Conservation (phyloP, 2,888 invertebrate genomes). For the Tolmerus cingulatus region DNA sequence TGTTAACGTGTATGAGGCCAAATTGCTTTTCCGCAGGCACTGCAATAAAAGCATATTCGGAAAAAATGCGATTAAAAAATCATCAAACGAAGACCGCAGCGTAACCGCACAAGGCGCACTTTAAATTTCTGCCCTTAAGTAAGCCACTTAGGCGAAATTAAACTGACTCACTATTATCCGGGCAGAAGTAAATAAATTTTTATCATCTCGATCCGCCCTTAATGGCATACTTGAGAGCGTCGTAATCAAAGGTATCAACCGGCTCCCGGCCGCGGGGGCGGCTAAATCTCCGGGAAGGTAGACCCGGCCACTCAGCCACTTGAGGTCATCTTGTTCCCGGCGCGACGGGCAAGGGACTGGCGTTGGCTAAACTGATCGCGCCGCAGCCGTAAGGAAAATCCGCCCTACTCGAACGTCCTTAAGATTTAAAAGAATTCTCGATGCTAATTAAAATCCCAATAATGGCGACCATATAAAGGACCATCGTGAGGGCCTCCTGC, state of each 20-base stretch:
- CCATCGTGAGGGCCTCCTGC: slow-evolving; percentile 18
- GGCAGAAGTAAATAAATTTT: slow-evolving; percentile 12
- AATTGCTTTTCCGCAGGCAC: background rate
- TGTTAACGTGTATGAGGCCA: background rate
- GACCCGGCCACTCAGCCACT: slow-evolving; percentile 7
- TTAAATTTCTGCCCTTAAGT: slow-evolving; percentile 3
- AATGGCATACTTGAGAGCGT: slow-evolving; percentile 14
- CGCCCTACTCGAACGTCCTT: background rate
- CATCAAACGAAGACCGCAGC: background rate
- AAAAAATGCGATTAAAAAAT: background rate
- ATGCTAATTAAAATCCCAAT: slow-evolving; percentile 35
- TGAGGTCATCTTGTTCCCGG: background rate
- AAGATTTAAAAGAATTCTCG: background rate
- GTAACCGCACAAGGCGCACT: background rate
- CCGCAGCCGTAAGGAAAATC: background rate
- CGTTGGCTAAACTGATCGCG: background rate
- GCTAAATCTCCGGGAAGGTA: background rate
- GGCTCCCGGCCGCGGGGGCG: background rate
- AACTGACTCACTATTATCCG: slow-evolving; percentile 6
- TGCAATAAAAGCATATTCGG: background rate
- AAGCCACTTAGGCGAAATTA: slow-evolving; percentile 25
- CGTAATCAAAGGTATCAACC: slow-evolving; percentile 6
- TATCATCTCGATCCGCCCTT: slow-evolving; percentile 21
- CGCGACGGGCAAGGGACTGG: background rate
- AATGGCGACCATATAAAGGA: slow-evolving; percentile 36